phyloP scores from a whole-genome alignment of 2,888 invertebrate genomes.

The Sphinx pinastri region DNA sequence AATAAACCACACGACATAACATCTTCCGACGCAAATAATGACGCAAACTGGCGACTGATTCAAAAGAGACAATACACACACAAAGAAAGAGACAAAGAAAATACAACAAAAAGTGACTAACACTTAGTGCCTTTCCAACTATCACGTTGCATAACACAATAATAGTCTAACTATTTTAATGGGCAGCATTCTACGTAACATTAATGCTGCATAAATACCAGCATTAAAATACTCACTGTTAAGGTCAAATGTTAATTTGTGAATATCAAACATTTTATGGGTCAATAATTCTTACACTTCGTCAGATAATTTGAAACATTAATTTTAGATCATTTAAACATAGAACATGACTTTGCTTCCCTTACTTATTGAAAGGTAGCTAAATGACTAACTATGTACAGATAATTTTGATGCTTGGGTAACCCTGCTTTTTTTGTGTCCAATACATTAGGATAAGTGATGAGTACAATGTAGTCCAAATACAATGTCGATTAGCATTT shows the following conservation, averaged over 20 bases:
- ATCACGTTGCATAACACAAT: not conserved
- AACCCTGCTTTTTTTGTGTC: no score
- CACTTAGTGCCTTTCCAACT: constrained; percentile 5
- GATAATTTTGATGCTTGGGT: no score
- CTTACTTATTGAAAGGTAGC: no score
- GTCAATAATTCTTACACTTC: constrained; percentile 34
- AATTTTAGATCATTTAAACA: not conserved
- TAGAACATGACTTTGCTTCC: no score
- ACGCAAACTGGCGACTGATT: no score
- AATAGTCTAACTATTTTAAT: constrained; percentile 8
- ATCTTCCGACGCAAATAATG: no score
- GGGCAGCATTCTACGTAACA: not conserved
- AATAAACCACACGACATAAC: no score
- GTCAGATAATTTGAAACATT: not conserved
- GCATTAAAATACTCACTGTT: constrained; percentile 10
- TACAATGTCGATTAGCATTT: no score
- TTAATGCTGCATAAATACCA: constrained; percentile 7
- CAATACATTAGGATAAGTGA: no score
- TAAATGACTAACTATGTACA: no score
- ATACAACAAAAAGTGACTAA: not conserved
- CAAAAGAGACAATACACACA: no score
- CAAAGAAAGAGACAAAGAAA: not conserved
- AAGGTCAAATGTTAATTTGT: constrained; percentile 20
- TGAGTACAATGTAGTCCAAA: no score
- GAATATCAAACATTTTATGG: constrained; percentile 26